Base-by-base conservation (phyloP, 2,797 vertebrate genomes). In the Oreonectes daqikongensis region DNA sequence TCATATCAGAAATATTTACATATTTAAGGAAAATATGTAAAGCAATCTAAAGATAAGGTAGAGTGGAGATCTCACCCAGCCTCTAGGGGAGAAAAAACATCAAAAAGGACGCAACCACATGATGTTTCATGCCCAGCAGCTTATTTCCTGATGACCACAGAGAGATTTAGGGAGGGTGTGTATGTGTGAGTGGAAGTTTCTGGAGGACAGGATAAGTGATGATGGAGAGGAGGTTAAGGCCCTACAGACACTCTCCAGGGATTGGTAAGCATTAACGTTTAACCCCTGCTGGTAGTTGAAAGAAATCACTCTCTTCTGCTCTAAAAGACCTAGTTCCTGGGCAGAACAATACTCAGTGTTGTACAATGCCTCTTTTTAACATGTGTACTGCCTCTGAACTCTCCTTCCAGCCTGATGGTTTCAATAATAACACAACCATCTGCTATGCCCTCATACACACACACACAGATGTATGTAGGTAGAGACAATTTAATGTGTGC, bases 361-460 rank as follows among this genome's bases (percentile, higher is more conserved):
- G 17, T 35, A 44, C 44, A 14, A 73, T 52, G 63, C 38, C n/a
- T n/a, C n/a, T n/a, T n/a, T n/a, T n/a, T n/a, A n/a, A 38, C 64
- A 28, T 57, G 75, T 38, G 65, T 40, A 32, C 70, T 26, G 15
- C 57, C 52, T 61, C 20, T 66, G n/a, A 52, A 72, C 63, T 50
- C 18, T 9, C 7, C 20, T 7, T 63, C 12, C 42, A 15, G 40
- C 59, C 70, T 77, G 75, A 84, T 82, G 74, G 81, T 76, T 75
- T 22, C 69, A 59, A 77, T 73, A 57, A 79, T 53, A 61, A 80
- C 40, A 0, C 28, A 4, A 59, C 79, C 81, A 85, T 83, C 81
- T 85, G 79, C 77, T 79, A 53, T 35, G 63, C 68, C 28, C 42
- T 74, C 28, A 61, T 42, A 66, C 32, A 53, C 28, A 70, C 42